Conservation (phyloP, 2,797 vertebrate species). For the Crocidura indochinensis region DNA sequence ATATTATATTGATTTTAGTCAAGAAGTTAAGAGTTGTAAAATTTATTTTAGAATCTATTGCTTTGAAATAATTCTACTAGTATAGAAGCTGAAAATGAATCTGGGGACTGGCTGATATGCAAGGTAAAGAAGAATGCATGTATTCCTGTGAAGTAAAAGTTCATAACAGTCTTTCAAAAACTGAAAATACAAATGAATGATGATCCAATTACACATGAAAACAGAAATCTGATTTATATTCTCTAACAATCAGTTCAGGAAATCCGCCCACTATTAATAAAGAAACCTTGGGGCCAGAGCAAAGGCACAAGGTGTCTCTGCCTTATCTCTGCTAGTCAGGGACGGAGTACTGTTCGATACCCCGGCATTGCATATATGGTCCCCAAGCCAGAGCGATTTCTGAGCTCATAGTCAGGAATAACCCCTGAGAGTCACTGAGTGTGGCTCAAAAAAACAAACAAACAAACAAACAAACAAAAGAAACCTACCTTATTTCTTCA, state of each 20-base stretch:
- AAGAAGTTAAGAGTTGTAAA: neutral
- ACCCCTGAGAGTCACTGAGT: too few species aligned
- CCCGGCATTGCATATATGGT: too few species aligned
- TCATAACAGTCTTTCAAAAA: neutral
- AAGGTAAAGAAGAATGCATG: too few species aligned
- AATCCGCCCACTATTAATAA: neutral
- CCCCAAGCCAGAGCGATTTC: too few species aligned
- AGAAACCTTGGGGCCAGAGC: too few species aligned
- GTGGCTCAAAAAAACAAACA: too few species aligned
- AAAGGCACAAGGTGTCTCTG: too few species aligned
- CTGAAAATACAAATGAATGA: neutral
- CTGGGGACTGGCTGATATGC: accelerated
- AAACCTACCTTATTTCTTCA: neutral
- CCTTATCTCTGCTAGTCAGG: too few species aligned
- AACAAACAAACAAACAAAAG: too few species aligned
- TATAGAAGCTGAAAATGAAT: neutral
- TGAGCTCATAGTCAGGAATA: too few species aligned
- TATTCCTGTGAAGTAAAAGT: neutral
- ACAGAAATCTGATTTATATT: constrained; percentile 1
- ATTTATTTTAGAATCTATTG: neutral
- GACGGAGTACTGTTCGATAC: too few species aligned
- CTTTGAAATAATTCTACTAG: neutral
- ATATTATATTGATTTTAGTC: neutral
- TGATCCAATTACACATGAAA: neutral
- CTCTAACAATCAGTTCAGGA: neutral